A percentile compares a stretch with the other conserved stretches of the same genome.
phyloP scores from a whole-genome alignment of 2,888 invertebrate species.

The Yponomeuta evonymella region DNA sequence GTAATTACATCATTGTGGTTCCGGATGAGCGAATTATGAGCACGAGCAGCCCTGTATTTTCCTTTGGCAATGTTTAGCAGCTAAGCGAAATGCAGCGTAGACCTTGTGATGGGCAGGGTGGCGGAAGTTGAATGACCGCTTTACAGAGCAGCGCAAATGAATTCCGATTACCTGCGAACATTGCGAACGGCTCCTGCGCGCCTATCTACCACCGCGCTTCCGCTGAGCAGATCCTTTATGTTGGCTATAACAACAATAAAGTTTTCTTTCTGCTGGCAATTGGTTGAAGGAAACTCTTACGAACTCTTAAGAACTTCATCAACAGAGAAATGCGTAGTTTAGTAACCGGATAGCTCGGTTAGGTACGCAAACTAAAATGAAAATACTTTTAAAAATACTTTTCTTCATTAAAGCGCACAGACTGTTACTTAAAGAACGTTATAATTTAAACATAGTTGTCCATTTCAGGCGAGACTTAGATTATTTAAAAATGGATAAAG shows the following conservation, averaged over 20 bases:
- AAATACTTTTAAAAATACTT: too few relatives aligned
- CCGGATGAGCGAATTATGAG: too few relatives aligned
- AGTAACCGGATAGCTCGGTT: not conserved
- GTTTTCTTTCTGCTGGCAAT: constrained; percentile 1
- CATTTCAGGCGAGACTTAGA: too few relatives aligned
- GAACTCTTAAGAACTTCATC: not conserved
- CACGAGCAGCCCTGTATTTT: too few relatives aligned
- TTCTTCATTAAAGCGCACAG: too few relatives aligned
- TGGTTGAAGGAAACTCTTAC: not conserved
- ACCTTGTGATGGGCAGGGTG: not conserved
- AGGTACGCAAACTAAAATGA: too few relatives aligned
- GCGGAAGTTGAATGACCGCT: not conserved
- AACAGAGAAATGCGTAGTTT: not conserved
- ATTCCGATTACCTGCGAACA: not conserved
- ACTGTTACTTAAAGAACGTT: too few relatives aligned
- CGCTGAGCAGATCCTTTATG: not conserved
- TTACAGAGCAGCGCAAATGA: not conserved
- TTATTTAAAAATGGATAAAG: too few relatives aligned
- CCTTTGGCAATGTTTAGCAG: not conserved
- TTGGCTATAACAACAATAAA: constrained; percentile 3
- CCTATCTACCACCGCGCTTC: not conserved
- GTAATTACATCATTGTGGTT: too few relatives aligned
- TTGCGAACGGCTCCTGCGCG: not conserved
- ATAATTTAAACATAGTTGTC: too few relatives aligned
- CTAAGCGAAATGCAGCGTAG: not conserved